phyloP scores from a whole-genome alignment of 2,888 invertebrate genomes.

The Synergus laeviventris region DNA sequence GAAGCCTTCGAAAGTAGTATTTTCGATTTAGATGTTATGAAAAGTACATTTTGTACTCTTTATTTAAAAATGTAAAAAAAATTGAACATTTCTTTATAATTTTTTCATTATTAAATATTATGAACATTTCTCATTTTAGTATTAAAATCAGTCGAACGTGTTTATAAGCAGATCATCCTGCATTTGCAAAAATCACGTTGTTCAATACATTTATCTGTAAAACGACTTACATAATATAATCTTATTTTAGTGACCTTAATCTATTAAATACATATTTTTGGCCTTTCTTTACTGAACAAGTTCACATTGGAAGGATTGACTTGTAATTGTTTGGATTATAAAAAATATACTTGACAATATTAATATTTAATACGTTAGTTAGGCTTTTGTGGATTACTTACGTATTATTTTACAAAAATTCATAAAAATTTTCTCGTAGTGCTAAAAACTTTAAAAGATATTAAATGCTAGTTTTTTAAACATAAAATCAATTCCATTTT shows the following conservation, averaged over 20 bases:
- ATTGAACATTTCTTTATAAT: no score
- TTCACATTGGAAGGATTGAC: background rate
- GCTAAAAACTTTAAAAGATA: background rate
- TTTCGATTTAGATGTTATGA: no score
- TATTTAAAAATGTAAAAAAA: no score
- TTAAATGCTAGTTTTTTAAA: background rate
- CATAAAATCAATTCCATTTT: background rate
- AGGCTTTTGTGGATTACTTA: background rate
- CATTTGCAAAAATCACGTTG: no score
- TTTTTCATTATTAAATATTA: no score
- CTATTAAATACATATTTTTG: background rate
- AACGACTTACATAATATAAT: background rate
- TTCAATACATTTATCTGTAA: background rate
- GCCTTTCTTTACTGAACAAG: background rate
- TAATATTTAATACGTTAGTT: background rate
- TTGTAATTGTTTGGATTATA: background rate
- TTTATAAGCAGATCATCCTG: no score
- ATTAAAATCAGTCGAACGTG: no score
- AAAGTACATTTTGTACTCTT: no score
- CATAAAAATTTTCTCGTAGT: background rate
- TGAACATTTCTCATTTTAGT: no score
- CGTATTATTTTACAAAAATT: background rate
- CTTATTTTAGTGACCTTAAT: background rate
- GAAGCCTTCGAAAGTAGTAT: no score
- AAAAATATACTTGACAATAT: background rate